These are phyloP conservation scores for Hoplostethus mediterraneus DNA, from an alignment of 2,797 vertebrate species.

Conservation along the genomic window DNA sequence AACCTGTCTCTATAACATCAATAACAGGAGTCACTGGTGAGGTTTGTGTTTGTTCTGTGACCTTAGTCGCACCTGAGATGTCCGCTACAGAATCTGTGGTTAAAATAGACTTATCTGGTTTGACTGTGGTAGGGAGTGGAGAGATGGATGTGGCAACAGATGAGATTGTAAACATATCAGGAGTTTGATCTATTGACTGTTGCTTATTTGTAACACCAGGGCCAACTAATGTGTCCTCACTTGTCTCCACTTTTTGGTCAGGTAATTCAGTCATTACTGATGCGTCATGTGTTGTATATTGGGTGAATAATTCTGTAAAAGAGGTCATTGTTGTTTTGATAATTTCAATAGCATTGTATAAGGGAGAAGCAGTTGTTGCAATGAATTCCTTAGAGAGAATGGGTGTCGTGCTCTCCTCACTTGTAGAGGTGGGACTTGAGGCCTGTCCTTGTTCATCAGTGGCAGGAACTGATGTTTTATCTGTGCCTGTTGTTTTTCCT, in stretches of 20 bases:
- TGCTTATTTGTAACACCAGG: constrained; percentile 19
- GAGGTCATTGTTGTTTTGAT: constrained; percentile 64
- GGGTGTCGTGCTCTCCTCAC: constrained; percentile 22
- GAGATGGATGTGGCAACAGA: constrained; percentile 1
- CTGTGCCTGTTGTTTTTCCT: constrained; percentile 11
- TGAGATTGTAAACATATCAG: background rate
- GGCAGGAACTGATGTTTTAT: constrained; percentile 11
- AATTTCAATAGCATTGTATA: constrained; percentile 58
- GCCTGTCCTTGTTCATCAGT: constrained; percentile 12
- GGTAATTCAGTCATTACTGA: constrained; percentile 32
- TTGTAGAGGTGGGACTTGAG: background rate
- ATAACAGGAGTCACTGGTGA: background rate
- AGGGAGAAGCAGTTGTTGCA: constrained; percentile 41
- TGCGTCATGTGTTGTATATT: constrained; percentile 37
- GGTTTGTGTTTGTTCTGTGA: constrained; percentile 13
- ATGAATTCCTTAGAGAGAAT: constrained; percentile 15
- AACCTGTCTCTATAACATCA: background rate
- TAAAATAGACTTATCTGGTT: constrained; percentile 13
- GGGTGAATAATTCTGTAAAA: constrained; percentile 58
- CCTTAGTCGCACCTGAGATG: background rate
- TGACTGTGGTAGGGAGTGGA: constrained; percentile 14
- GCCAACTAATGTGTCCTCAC: constrained; percentile 13
- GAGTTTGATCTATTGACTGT: constrained; percentile 19
- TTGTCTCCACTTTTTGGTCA: constrained; percentile 12
- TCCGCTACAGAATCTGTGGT: constrained; percentile 4